Percentiles rank a stretch among this genome's conserved stretches.
Conservation (phyloP, 92 coral and sea anemone genomes). For the Porites divaricata region DNA sequence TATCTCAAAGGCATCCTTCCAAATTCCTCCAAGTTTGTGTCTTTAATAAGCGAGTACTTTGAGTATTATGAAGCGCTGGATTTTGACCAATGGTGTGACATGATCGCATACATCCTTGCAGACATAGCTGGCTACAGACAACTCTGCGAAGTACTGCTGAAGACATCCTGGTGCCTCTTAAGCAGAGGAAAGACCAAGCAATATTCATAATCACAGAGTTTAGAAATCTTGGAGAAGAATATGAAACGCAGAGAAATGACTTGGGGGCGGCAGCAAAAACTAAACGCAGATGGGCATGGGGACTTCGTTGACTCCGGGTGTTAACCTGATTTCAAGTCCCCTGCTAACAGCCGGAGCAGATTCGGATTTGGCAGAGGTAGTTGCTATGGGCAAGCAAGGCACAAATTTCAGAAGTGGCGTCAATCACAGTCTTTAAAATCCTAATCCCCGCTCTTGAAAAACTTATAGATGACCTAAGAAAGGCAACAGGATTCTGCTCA, state of each 20-base stretch:
- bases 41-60: constrained; percentile 54
- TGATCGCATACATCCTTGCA: constrained; percentile 52
- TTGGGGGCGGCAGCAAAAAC: constrained; percentile 20
- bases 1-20: constrained; percentile 26
- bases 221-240: constrained; percentile 46
- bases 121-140: constrained; percentile 48
- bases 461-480: constrained; percentile 51
- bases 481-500: constrained; percentile 73
- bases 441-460: constrained; percentile 61
- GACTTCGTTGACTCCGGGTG: constrained; percentile 13
- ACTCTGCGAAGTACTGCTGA: constrained; percentile 31
- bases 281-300: constrained; percentile 55
- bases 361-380: constrained; percentile 50
- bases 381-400: constrained; percentile 52
- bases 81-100: constrained; percentile 59
- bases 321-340: constrained; percentile 46
- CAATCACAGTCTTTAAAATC: constrained; percentile 35
- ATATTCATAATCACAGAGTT: constrained; percentile 48
- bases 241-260: constrained; percentile 40
- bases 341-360: constrained; percentile 39
- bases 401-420: constrained; percentile 45
- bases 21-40: constrained; percentile 50
- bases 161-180: constrained; percentile 58
- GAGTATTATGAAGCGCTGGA: constrained; percentile 62
- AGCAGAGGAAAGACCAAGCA: constrained; percentile 65